A percentile compares a stretch with the other conserved stretches of the same genome.
phyloP scores from a whole-genome alignment of 2,797 vertebrate genomes.

The Podargus strigoides region DNA sequence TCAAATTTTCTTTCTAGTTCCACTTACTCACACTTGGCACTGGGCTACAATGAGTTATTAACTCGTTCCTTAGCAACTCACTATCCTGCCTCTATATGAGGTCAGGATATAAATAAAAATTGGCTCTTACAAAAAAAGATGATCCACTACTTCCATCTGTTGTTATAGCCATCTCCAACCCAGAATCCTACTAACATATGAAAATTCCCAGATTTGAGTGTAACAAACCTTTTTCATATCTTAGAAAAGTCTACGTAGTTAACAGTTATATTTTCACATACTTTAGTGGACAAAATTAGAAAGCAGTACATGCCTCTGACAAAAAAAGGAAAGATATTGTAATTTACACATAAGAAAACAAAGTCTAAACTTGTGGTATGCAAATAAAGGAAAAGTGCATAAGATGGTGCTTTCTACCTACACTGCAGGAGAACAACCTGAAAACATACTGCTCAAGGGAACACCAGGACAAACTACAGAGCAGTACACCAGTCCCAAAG shows the following conservation, averaged over 20 bases:
- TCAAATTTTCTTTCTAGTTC: not conserved
- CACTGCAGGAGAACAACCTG: not conserved
- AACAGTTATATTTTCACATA: not conserved
- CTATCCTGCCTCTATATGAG: not conserved
- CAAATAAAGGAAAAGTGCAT: not conserved
- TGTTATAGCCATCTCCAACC: not conserved
- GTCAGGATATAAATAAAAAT: not conserved
- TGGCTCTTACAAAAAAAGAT: not conserved
- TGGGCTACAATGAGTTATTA: not conserved
- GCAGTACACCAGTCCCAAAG: not conserved
- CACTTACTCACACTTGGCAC: not conserved
- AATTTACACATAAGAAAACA: not conserved
- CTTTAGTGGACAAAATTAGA: not conserved
- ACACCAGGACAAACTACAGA: not conserved
- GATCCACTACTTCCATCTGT: not conserved
- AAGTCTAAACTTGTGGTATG: not conserved
- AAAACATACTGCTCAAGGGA: not conserved
- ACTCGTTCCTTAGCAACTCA: not conserved
- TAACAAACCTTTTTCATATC: not conserved
- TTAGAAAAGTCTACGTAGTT: not conserved
- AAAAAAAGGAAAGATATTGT: not conserved
- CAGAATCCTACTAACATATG: not conserved
- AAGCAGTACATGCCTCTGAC: not conserved
- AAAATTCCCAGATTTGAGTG: not conserved
- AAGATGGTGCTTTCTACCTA: accelerated